Base-by-base conservation (phyloP, 2,888 invertebrate genomes). In the Brachypalpus laphriformis region DNA sequence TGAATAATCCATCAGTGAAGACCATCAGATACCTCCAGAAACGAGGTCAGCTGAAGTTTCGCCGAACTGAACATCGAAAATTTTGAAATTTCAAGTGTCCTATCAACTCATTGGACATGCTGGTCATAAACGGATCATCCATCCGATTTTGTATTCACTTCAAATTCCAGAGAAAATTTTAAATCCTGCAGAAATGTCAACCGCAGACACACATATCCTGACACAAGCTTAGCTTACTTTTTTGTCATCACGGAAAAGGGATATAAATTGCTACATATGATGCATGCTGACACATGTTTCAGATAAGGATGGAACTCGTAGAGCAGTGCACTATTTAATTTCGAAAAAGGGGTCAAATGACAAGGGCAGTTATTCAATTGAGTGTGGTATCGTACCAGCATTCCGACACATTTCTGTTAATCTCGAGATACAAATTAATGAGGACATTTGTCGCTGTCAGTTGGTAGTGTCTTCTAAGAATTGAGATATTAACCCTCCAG, bases 241-340 rank as follows among this genome's bases (percentile, higher is more conserved):
- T 34, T n/a, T 22, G n/a, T 57, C 22, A 37, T 22, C 57, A 40
- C 1, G 6, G 8, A 1, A 14, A 22, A 37, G 3, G 14, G 34
- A 18, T 57, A 18, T 57, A 20, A 18, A 20, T 31, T 34, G 7
- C 5, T 7, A 2, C 56, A 56, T 7, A 34, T 11, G 56, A 59
- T n/a, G 22, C 57, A 59, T n/a, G 22, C 57, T 40, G 57, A 18
- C 57, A 59, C 14, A 59, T 59, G 57, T 37, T n/a, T 22, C 3
- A 40, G 37, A 59, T 40, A 14, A 40, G 34, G 40, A 59, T 34
- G 18, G 34, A 59, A 40, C 40, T 20, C 11, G 1, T 14, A 56
- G 18, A 34, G 4, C 56, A 31, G 16, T 56, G 18, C 14, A 34
- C 40, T 57, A 22, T 57, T 45, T 45, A 42, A 28, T 45, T 61